These are phyloP conservation scores for Enteromius thamalakanensis DNA, from an alignment of 2,797 vertebrate species.

Conservation along the genomic window DNA sequence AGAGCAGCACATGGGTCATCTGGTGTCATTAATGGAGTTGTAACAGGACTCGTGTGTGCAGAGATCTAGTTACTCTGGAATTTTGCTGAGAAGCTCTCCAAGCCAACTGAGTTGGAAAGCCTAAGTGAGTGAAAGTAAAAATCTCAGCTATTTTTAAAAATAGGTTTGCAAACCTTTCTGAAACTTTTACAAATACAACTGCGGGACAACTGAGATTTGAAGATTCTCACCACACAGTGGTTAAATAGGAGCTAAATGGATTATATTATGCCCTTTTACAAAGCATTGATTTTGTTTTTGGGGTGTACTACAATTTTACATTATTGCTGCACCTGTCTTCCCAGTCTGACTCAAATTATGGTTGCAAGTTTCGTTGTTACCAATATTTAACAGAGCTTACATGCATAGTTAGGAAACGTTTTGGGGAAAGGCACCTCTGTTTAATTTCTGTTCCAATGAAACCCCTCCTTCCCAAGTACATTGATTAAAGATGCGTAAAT, in stretches of 20 bases:
- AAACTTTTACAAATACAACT: neutral
- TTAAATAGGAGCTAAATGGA: neutral
- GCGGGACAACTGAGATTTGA: neutral
- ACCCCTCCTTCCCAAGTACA: neutral
- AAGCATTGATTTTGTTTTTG: neutral
- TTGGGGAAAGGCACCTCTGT: neutral
- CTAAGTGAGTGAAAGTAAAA: conserved; percentile 62
- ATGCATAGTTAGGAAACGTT: neutral
- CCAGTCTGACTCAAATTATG: neutral
- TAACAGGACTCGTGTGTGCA: conserved; percentile 70
- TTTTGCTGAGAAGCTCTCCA: conserved; percentile 68
- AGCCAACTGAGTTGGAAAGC: conserved; percentile 62
- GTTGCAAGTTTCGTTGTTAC: neutral
- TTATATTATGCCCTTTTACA: neutral
- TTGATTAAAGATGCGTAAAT: neutral
- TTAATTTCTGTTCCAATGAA: neutral
- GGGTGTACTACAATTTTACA: neutral
- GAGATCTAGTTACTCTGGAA: conserved; percentile 76
- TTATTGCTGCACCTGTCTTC: neutral
- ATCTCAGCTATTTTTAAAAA: conserved; percentile 40
- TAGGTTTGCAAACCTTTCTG: conserved; percentile 19
- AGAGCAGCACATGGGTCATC: conserved; percentile 54
- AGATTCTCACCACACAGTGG: neutral
- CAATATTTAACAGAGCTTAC: neutral
- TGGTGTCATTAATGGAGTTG: conserved; percentile 73